phyloP scores from a whole-genome alignment of 2,797 vertebrate genomes.

The Rhabdophis nuchalis region DNA sequence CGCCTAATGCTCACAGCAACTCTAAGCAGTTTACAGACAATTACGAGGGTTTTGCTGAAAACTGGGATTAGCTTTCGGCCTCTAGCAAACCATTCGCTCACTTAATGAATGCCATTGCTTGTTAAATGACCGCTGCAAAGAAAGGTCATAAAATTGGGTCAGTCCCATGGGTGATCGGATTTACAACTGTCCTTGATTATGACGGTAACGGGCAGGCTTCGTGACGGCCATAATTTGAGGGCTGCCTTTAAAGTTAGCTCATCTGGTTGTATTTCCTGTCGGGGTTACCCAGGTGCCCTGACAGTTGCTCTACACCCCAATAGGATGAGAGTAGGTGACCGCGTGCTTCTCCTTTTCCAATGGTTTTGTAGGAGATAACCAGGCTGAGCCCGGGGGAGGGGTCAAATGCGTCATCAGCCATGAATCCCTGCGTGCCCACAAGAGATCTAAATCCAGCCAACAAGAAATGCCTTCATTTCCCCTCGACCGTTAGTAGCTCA shows the following conservation, averaged over 20 bases:
- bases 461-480: neutral
- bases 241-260: neutral
- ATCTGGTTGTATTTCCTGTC: neutral
- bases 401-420: neutral
- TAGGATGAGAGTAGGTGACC: neutral
- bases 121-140: no score
- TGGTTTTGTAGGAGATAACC: neutral
- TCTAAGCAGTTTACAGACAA: no score
- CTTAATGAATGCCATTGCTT: no score
- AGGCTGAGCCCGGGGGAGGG: neutral
- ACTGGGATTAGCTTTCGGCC: no score
- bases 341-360: neutral
- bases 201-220: neutral
- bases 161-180: neutral
- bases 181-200: neutral
- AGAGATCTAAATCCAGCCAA: neutral
- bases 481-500: neutral
- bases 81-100: no score
- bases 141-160: no score
- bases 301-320: neutral
- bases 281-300: neutral
- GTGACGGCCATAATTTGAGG: neutral
- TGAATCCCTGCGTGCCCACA: neutral
- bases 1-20: no score
- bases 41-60: no score